Conservation (phyloP, 1,140 invertebrate species). For the Harlomillsia oculata region DNA sequence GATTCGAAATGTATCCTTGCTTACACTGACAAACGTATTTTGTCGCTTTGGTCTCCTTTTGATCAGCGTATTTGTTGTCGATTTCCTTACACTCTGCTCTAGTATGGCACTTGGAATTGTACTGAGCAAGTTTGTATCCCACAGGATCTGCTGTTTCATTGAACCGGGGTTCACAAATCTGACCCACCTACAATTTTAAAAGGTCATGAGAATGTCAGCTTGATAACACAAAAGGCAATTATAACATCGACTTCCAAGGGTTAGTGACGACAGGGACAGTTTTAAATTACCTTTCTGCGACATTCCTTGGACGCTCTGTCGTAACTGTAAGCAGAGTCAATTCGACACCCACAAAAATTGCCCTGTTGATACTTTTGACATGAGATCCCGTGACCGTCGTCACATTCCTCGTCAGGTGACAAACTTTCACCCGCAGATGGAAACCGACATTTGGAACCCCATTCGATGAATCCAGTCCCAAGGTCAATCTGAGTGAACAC, state of each 20-base stretch:
- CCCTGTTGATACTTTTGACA: slow-evolving; percentile 23
- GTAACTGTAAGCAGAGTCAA: not conserved
- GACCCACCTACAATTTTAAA: not conserved
- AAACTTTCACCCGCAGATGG: not conserved
- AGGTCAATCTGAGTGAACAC: too few species aligned
- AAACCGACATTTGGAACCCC: slow-evolving; percentile 13
- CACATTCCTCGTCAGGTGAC: slow-evolving; percentile 12
- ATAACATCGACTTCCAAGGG: too few species aligned
- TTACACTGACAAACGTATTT: not conserved
- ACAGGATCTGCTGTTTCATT: not conserved
- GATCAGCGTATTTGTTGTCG: not conserved
- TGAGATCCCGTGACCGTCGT: slow-evolving; percentile 3
- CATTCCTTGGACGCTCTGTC: slow-evolving; percentile 20
- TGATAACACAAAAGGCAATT: too few species aligned
- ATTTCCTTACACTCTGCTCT: slow-evolving; percentile 9
- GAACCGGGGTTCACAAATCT: not conserved
- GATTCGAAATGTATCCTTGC: not conserved
- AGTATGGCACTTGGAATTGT: slow-evolving; percentile 20
- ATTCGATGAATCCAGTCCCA: not conserved
- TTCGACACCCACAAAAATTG: slow-evolving; percentile 15
- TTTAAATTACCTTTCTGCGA: slow-evolving; percentile 3
- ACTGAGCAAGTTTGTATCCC: not conserved
- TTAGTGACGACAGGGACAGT: not conserved
- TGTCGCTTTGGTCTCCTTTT: not conserved
- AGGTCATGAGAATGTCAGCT: not conserved